Conservation (phyloP, 1,140 invertebrate genomes). For the Lycorma delicatula region DNA sequence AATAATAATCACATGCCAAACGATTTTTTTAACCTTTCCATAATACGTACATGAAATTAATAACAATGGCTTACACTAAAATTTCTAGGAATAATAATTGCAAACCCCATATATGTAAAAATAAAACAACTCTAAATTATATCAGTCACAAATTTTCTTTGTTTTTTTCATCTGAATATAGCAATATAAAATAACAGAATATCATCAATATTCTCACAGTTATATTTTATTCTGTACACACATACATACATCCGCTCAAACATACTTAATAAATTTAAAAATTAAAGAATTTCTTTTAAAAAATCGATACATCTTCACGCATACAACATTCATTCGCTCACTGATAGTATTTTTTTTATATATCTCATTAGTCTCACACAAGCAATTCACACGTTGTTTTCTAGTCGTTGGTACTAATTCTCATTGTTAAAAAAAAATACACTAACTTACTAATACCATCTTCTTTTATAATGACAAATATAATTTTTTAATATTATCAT, state of each 20-base stretch:
- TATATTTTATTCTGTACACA: constrained; percentile 15
- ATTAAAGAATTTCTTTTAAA: too few species aligned
- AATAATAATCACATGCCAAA: constrained; percentile 1
- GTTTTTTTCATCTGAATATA: constrained; percentile 17
- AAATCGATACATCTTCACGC: too few species aligned
- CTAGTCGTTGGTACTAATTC: constrained; percentile 20
- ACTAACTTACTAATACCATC: constrained; percentile 18
- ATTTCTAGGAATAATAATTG: constrained; percentile 17
- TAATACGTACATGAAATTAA: too few species aligned
- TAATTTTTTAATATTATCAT: too few species aligned
- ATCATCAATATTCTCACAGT: constrained; percentile 17
- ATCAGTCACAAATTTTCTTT: constrained; percentile 15
- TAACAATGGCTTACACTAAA: not conserved
- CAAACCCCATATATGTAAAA: constrained; percentile 19
- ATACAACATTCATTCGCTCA: too few species aligned
- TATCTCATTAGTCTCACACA: too few species aligned
- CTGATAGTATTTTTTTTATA: too few species aligned
- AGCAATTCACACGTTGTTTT: constrained; percentile 4
- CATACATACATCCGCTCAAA: constrained; percentile 15
- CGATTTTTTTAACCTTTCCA: not conserved
- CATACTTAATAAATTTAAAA: too few species aligned
- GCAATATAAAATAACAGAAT: constrained; percentile 19
- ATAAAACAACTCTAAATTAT: constrained; percentile 20
- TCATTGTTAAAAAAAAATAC: constrained; percentile 23
- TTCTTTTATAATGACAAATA: constrained; percentile 3